Evolutionary conservation across 2,113 vertebrate genomes (phyloP), one percentile per base, ranked within the genome.

Genomic region (Cyphomyrus discorhynchus): DNA sequence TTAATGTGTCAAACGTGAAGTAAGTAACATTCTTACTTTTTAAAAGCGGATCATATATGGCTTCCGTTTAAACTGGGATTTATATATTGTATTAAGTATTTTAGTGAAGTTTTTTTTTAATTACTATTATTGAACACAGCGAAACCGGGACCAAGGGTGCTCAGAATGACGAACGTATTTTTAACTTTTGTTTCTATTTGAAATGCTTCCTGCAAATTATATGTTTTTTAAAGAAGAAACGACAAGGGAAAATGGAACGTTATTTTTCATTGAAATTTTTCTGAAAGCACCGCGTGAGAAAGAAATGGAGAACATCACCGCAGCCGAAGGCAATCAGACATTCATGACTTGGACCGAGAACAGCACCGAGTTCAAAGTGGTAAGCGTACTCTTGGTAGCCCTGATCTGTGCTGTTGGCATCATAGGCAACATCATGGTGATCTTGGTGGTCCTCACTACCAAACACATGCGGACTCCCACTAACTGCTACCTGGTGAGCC

Each of bases 381-480:
- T 95, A 89, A 99, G 98, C 88, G 95, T 98, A 39, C 91, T 97
- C 24, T 92, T 99, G 88, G 97, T 99, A 87, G 94, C 97, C 42
- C 86, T 98, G 1, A 97, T 99, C 5, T 99, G 98, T 1, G 97
- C 97, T 39, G 92, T 97, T 90, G 98, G 98, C 52, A 99, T 99
- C 2, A 94, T 98, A 91, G 98, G 98, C 35, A 99, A 99, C 91
- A 92, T 97, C 89, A 99, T 99, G 98, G 98, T 99, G 50, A 97
- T 99, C n/a, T 91, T 99, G 90, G 98, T 99, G 93, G 98, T 99
- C 7, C 96, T 99, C 91, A 98, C 97, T 92, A 99, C 98, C 90
- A 99, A 98, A 90, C 98, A 99, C 94, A 99, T 99, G 98, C 97
- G 98, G 91, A 99, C 98, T 19, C 98, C 98, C 90, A 99, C 98